Evolutionary conservation across 2,888 invertebrate genomes (phyloP), one percentile per base, ranked within the genome.

Genomic region (Drosophila demipolita): DNA sequence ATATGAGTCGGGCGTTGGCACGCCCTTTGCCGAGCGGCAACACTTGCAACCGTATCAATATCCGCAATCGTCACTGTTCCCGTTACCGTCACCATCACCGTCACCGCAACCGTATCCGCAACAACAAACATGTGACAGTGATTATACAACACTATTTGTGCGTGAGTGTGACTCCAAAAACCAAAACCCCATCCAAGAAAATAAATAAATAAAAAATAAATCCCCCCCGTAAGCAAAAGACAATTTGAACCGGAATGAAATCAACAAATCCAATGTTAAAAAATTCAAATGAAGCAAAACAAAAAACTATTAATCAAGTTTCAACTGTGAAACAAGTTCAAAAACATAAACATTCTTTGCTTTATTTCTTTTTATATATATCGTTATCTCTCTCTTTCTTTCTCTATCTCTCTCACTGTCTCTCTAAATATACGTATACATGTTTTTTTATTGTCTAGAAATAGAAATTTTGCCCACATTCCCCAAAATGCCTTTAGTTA

Each of bases 101-200:
- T 17, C 23, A 54, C 53, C 54, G 36, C 26, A 15, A 35, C 26
- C 26, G 6, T 36, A 70, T 66, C 78, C 66, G 73, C 91, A 93
- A 78, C 78, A 70, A 60, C 78, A 62, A 93, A 93, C 78, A 91
- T 93, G 75, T 88, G 91, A 92, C 90, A 92, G 91, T 92, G 92
- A 93, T 90, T 91, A 91, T 89, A 90, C 93, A 92, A 92, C 93
- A 92, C 92, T 93, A 91, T 92, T 92, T 92, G 93, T 93, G 93
- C 93, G 93, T 93, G 93, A 93, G 93, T 93, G 93, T 92, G 91
- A 85, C 84, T 86, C 89, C 80, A 79, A 69, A 75, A 74, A 67
- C 26, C 7, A 40, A 35, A 8, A 15, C 48, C 38, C 48, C 40
- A 38, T 64, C 83, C 52, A 58, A 53, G 38, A 53, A 45, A 3